Conservation (phyloP, 2,888 invertebrate genomes). For the Parnassius smintheus region DNA sequence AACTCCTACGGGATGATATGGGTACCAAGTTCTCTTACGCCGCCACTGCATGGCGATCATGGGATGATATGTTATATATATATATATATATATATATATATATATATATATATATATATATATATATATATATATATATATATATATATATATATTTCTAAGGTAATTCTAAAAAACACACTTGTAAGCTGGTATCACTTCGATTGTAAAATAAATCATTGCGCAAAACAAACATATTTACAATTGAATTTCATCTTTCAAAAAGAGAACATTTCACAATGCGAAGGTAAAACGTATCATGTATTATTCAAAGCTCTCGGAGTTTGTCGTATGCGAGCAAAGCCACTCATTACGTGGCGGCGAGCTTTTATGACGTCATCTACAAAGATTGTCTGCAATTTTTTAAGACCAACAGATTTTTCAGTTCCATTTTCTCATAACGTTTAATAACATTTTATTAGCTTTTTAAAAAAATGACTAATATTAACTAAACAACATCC, state of each 20-base stretch:
- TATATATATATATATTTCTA: too few relatives aligned
- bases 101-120: too few relatives aligned
- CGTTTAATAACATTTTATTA: not conserved
- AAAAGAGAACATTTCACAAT: slow-evolving; percentile 8
- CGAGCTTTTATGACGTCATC: slow-evolving; percentile 21
- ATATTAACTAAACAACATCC: too few relatives aligned
- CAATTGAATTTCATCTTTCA: slow-evolving; percentile 14
- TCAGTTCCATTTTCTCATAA: not conserved
- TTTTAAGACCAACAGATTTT: slow-evolving; percentile 1
- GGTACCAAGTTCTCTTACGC: too few relatives aligned
- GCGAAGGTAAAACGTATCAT: slow-evolving; percentile 21
- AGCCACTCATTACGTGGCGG: slow-evolving; percentile 17
- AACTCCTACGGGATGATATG: too few relatives aligned
- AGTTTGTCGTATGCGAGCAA: slow-evolving; percentile 13
- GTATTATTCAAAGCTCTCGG: slow-evolving; percentile 16
- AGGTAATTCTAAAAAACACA: too few relatives aligned
- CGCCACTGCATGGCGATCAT: too few relatives aligned
- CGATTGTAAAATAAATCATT: too few relatives aligned
- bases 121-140: too few relatives aligned
- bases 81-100: too few relatives aligned
- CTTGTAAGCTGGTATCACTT: too few relatives aligned
- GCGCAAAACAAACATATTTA: not conserved
- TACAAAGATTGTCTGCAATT: slow-evolving; percentile 13
- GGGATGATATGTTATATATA: too few relatives aligned
- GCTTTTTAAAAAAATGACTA: not conserved